These are phyloP conservation scores for Meloidogyne floridensis DNA, from an alignment of 1,140 invertebrate genomes.

Conservation along the genomic window DNA sequence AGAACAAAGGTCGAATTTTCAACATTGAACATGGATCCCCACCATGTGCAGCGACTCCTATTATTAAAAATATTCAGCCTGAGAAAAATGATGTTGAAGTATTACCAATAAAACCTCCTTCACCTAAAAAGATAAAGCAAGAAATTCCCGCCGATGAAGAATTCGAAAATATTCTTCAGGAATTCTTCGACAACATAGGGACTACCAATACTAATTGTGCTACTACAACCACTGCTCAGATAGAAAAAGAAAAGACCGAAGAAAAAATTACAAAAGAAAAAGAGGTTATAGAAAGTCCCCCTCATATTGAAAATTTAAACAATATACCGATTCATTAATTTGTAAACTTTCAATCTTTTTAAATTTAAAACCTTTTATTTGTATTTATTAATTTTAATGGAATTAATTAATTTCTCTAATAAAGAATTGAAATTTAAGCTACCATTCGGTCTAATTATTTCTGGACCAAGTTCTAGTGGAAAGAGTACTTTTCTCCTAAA, in stretches of 20 bases:
- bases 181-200: neutral
- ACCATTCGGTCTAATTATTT: constrained; percentile 27
- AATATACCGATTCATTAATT: neutral
- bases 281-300: neutral
- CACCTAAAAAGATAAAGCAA: too few species aligned
- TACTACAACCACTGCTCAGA: neutral
- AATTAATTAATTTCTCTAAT: neutral
- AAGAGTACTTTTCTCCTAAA: neutral
- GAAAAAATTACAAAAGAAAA: neutral
- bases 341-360: neutral
- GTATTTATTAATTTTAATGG: neutral
- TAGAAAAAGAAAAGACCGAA: neutral
- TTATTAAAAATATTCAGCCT: neutral
- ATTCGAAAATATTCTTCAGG: too few species aligned
- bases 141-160: too few species aligned
- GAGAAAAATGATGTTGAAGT: too few species aligned
- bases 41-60: neutral
- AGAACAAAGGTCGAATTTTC: neutral
- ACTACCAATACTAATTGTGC: neutral
- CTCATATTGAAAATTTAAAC: neutral
- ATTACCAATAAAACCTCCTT: neutral
- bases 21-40: neutral
- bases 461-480: neutral
- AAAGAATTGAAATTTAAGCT: constrained; percentile 22
- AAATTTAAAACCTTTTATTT: neutral